Evolutionary conservation across 1,140 invertebrate species (phyloP).

Genomic region (Spodoptera frugiperda): DNA sequence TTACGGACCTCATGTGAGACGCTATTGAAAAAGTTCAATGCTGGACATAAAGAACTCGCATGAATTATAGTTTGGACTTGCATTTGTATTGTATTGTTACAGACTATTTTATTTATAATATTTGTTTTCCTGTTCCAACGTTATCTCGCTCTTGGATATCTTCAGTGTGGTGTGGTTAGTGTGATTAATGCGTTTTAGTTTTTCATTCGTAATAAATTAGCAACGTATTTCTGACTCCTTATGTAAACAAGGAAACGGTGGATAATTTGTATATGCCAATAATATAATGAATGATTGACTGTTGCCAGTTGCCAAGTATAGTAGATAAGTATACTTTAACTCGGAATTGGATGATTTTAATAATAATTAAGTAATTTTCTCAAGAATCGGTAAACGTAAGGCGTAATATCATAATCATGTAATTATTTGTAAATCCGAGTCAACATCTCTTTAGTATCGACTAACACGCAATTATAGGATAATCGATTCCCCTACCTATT

Average conservation of each 20-base stretch:
- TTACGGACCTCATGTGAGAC: conserved; percentile 58
- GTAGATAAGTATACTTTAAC: no score
- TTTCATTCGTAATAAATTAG: not conserved
- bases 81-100: conserved; percentile 45
- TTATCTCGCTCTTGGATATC: conserved; percentile 10
- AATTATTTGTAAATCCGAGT: not conserved
- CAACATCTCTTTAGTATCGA: not conserved
- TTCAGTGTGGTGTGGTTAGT: no score
- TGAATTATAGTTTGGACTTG: conserved; percentile 53
- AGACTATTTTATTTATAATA: conserved; percentile 23
- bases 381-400: no score
- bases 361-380: no score
- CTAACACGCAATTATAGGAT: conserved; percentile 2
- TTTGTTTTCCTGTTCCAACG: conserved; percentile 22
- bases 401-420: no score
- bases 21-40: conserved; percentile 66
- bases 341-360: no score
- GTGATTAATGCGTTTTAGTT: not conserved
- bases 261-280: no score
- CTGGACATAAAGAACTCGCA: conserved; percentile 51
- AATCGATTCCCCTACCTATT: conserved; percentile 10
- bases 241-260: no score
- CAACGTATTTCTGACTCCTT: not conserved
- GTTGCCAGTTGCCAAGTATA: no score
- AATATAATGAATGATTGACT: no score